These are phyloP conservation scores for Tetheella fluctuosa DNA, from an alignment of 2,888 invertebrate genomes.

Conservation along the genomic window DNA sequence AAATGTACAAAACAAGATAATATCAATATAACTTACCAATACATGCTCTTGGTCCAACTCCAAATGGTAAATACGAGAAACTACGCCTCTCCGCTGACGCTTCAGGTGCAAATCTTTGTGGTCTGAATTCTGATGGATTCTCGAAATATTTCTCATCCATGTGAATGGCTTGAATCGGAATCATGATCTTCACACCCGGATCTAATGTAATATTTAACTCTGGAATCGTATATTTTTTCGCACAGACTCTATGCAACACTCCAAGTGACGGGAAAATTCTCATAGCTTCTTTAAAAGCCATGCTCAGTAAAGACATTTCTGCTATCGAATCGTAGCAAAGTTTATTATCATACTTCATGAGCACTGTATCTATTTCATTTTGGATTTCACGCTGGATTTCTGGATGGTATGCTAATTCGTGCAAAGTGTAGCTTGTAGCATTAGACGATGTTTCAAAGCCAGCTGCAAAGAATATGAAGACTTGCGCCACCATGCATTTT, in stretches of 20 bases:
- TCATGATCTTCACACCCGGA: constrained; percentile 58
- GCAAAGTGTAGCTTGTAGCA: constrained; percentile 63
- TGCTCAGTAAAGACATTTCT: constrained; percentile 55
- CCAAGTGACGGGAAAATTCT: constrained; percentile 61
- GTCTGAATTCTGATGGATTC: constrained; percentile 53
- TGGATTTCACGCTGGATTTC: constrained; percentile 63
- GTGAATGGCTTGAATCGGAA: constrained; percentile 64
- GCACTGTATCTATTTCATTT: constrained; percentile 61
- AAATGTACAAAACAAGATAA: no score
- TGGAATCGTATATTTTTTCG: constrained; percentile 47
- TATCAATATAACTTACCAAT: constrained; percentile 56
- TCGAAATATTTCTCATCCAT: constrained; percentile 62
- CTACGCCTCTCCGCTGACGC: constrained; percentile 33
- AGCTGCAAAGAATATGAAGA: constrained; percentile 69
- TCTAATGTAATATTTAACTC: constrained; percentile 56
- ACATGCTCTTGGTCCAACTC: constrained; percentile 63
- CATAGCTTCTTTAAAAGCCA: constrained; percentile 61
- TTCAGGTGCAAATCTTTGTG: constrained; percentile 52
- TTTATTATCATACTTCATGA: constrained; percentile 55
- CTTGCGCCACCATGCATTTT: constrained; percentile 54
- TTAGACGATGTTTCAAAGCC: constrained; percentile 78
- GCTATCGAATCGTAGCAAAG: constrained; percentile 61
- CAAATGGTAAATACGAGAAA: constrained; percentile 61
- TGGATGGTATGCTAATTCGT: constrained; percentile 66
- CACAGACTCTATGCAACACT: constrained; percentile 54